phyloP scores from a whole-genome alignment of 2,888 invertebrate species.

The Heteromyza rotundicornis region DNA sequence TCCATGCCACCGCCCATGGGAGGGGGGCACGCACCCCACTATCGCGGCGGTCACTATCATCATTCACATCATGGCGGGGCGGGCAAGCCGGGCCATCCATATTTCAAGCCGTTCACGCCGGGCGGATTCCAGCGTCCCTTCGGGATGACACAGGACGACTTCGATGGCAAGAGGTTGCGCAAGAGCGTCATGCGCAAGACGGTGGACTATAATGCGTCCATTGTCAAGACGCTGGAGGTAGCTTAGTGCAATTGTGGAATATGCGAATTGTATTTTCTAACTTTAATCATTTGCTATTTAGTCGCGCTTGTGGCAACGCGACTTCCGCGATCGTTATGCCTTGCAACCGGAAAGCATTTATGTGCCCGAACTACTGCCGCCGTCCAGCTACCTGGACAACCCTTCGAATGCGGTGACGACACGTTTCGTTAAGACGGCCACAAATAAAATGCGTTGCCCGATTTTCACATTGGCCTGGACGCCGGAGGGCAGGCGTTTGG shows the following conservation, averaged over 20 bases:
- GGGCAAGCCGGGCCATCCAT: slow-evolving; percentile 58
- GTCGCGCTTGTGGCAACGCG: slow-evolving; percentile 95
- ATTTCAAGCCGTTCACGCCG: slow-evolving; percentile 58
- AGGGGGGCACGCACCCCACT: slow-evolving; percentile 35
- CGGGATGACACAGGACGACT: slow-evolving; percentile 82
- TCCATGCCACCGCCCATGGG: slow-evolving; percentile 42
- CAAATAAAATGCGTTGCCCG: slow-evolving; percentile 99
- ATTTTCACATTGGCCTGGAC: slow-evolving; percentile 99
- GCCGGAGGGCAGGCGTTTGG: slow-evolving; percentile 95
- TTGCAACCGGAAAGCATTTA: slow-evolving; percentile 96
- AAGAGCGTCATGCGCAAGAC: slow-evolving; percentile 98
- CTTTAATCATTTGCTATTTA: slow-evolving; percentile 50
- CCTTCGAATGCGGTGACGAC: slow-evolving; percentile 96
- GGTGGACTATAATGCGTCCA: slow-evolving; percentile 95
- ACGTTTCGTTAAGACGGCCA: slow-evolving; percentile 97
- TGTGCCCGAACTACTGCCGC: slow-evolving; percentile 91
- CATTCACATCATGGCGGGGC: slow-evolving; percentile 55
- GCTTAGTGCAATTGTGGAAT: slow-evolving; percentile 35
- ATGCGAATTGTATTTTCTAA: not conserved
- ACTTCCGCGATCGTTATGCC: slow-evolving; percentile 85
- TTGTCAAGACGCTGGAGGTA: slow-evolving; percentile 90
- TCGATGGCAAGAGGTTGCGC: slow-evolving; percentile 93
- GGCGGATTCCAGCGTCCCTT: slow-evolving; percentile 63
- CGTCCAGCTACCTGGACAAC: slow-evolving; percentile 91
- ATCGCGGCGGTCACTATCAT: slow-evolving; percentile 51